Percentiles rank a stretch among this genome's conserved stretches.
Evolutionary conservation across 2,888 invertebrate genomes (phyloP).

Genomic region (Exephanes ischioxanthus): DNA sequence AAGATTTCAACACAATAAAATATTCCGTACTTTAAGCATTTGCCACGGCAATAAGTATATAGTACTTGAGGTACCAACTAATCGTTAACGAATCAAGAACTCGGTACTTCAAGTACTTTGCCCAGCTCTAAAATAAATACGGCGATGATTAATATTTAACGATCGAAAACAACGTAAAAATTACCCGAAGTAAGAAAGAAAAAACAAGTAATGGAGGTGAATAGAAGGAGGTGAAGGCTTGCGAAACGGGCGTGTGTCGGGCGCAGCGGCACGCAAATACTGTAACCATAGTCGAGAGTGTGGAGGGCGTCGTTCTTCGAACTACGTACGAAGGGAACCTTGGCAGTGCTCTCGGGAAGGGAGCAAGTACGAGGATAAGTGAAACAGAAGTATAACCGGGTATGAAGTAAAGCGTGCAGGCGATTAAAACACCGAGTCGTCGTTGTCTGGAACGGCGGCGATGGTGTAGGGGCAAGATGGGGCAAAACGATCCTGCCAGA

Average conservation of each 20-base stretch:
- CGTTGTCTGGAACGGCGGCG: conserved; percentile 35
- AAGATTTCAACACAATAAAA: too few relatives aligned
- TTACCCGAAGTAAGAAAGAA: conserved; percentile 24
- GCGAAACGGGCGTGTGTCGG: conserved; percentile 46
- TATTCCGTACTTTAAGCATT: too few relatives aligned
- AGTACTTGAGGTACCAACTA: too few relatives aligned
- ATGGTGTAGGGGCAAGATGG: conserved; percentile 34
- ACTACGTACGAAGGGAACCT: conserved; percentile 54
- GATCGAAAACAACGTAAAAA: conserved; percentile 5
- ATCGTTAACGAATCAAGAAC: too few relatives aligned
- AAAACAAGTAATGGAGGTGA: conserved; percentile 20
- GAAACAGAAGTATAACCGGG: conserved; percentile 46
- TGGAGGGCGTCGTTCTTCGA: conserved; percentile 26
- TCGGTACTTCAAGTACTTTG: too few relatives aligned
- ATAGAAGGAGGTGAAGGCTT: conserved; percentile 59
- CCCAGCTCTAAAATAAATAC: not conserved
- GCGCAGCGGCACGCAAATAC: conserved; percentile 20
- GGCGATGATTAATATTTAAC: conserved; percentile 22
- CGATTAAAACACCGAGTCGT: conserved; percentile 16
- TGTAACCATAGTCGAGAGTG: conserved; percentile 26
- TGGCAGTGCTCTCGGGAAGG: conserved; percentile 61
- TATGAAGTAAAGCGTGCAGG: conserved; percentile 17
- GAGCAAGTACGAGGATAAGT: conserved; percentile 50
- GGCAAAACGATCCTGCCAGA: conserved; percentile 33
- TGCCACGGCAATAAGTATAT: too few relatives aligned